phyloP scores from a whole-genome alignment of 1,140 invertebrate genomes.

The Schlechtendalia chinensis region DNA sequence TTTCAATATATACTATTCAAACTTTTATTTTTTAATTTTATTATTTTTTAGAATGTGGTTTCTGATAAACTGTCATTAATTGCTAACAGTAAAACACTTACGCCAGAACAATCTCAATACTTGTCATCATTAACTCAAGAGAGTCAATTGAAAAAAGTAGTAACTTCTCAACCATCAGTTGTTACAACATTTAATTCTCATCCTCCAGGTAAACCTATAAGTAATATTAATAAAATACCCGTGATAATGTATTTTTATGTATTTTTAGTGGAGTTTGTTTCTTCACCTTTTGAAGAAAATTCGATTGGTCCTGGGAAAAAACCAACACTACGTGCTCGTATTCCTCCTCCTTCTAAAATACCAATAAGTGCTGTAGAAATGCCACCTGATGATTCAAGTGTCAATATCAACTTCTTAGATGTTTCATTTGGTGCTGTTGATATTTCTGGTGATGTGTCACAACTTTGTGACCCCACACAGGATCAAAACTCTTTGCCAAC shows the following conservation, averaged over 20 bases:
- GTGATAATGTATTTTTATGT: background rate
- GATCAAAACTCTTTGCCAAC: constrained; percentile 34
- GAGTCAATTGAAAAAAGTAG: constrained; percentile 54
- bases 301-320: constrained; percentile 62
- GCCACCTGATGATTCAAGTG: constrained; percentile 78
- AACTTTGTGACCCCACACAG: constrained; percentile 48
- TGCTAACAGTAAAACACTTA: constrained; percentile 53
- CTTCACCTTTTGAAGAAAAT: constrained; percentile 31
- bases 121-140: constrained; percentile 69
- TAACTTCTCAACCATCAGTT: background rate
- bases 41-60: background rate
- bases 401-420: constrained; percentile 75
- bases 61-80: background rate
- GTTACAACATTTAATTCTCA: constrained; percentile 12
- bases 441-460: constrained; percentile 68
- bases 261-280: constrained; percentile 39
- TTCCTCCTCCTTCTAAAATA: constrained; percentile 91
- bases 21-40: background rate
- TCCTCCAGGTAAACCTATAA: constrained; percentile 29
- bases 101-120: constrained; percentile 71
- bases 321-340: constrained; percentile 70
- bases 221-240: background rate
- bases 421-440: constrained; percentile 92
- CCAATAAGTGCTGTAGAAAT: constrained; percentile 92
- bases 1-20: background rate